These are phyloP conservation scores for Drosophila paulistorum DNA, from an alignment of 1,140 invertebrate genomes.

Conservation along the genomic window DNA sequence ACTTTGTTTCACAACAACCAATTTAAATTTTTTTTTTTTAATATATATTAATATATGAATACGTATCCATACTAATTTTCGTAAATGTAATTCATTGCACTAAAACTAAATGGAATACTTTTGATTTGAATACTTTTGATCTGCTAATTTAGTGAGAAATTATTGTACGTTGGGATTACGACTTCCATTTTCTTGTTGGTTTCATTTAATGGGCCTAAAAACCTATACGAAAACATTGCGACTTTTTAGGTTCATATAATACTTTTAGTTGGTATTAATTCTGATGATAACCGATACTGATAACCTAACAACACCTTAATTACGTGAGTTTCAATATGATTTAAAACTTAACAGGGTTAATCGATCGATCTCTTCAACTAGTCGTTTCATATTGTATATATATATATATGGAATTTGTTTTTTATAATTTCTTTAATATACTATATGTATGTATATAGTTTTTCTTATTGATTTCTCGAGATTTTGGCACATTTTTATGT, in stretches of 20 bases:
- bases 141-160: conserved; percentile 57
- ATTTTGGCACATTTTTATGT: conserved; percentile 70
- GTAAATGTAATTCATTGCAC: not conserved
- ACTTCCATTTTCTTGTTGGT: not conserved
- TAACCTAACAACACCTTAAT: conserved; percentile 61
- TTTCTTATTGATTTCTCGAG: conserved; percentile 10
- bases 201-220: not conserved
- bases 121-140: conserved; percentile 76
- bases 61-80: not conserved
- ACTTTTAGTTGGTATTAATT: conserved; percentile 6
- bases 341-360: conserved; percentile 69
- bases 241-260: not conserved
- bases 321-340: conserved; percentile 34
- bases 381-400: conserved; percentile 27
- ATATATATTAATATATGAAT: conserved; percentile 14
- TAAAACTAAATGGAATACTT: conserved; percentile 26
- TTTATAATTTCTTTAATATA: conserved; percentile 9
- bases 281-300: conserved; percentile 25
- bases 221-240: not conserved
- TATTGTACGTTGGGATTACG: conserved; percentile 58
- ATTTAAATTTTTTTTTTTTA: conserved; percentile 43
- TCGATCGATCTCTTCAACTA: conserved; percentile 27
- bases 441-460: conserved; percentile 30
- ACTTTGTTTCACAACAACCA: conserved; percentile 51
- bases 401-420: conserved; percentile 1